A percentile compares a stretch with the other conserved stretches of the same genome.
These are phyloP conservation scores for Gracilinanus agilis DNA, from an alignment of 2,113 vertebrate species.

Conservation along the genomic window DNA sequence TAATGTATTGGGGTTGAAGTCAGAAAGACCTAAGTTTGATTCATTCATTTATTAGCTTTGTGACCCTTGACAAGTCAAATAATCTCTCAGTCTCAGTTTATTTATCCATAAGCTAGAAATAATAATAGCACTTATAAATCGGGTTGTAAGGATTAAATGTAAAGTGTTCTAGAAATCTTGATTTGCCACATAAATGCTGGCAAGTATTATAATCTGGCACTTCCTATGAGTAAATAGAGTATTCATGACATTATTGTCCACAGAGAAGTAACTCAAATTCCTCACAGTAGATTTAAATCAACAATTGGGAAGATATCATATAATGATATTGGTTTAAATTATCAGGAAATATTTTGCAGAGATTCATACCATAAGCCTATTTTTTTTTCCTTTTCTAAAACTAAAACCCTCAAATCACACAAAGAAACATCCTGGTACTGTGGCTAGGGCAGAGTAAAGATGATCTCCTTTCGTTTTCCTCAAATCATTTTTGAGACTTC, in stretches of 20 bases:
- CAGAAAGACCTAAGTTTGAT: no score
- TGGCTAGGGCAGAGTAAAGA: not conserved
- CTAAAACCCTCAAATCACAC: not conserved
- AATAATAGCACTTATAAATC: not conserved
- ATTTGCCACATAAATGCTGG: not conserved
- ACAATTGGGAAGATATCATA: not conserved
- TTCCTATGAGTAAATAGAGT: not conserved
- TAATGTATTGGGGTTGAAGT: not conserved
- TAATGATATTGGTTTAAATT: not conserved
- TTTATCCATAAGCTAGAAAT: not conserved
- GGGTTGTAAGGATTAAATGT: not conserved
- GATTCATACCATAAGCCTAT: not conserved
- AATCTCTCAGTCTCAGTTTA: not conserved
- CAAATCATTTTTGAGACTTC: not conserved
- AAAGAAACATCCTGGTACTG: not conserved
- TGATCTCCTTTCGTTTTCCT: not conserved
- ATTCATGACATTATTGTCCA: not conserved
- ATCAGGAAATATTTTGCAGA: not conserved
- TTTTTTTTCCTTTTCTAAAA: not conserved
- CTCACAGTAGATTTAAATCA: not conserved
- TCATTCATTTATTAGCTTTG: not conserved
- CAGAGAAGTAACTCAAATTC: not conserved
- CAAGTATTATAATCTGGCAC: not conserved
- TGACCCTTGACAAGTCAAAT: not conserved
- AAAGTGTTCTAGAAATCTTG: no score